Evolutionary conservation across 2,888 invertebrate genomes (phyloP), one percentile per base, ranked within the genome.

Genomic region (Lasioglossum morio): DNA sequence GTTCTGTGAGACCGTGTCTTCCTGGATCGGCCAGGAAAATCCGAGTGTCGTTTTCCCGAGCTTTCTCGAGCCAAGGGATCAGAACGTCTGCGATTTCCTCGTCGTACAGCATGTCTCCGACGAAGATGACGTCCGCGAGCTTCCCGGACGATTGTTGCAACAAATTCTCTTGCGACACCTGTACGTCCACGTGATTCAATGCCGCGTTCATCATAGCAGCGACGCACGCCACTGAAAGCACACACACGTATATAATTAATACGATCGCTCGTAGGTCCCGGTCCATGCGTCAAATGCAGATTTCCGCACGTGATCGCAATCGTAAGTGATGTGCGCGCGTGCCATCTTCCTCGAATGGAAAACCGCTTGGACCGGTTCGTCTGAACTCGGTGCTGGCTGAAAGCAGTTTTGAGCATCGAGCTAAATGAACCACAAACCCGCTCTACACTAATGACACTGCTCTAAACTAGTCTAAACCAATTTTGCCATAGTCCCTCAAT

Each of bases 21-120:
- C 97, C 97, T 0, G 97, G 97, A 92, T 97, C 97, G 0, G 96
- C 97, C 63, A 97, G 95, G 53, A 96, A 92, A 53, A 97, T 95
- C 94, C 95, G 92, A 1, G 94, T 92, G 66, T 89, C 90, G 19
- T 84, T 85, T 76, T 30, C 40, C 30, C 77, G 57, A 19, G 90
- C 87, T 4, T 87, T 88, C 30, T 93, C 90, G 0, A 97, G 94
- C 97, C 97, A 97, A 0, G 95, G 93, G 83, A 96, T 96, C 57
- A 97, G 92, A n/a, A 91, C 76, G 10, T 93, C 95, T 0, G 96
- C 96, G 84, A 97, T 96, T 74, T 96, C 96, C 84, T 96, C 96
- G 92, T 97, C 97, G 92, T 97, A 97, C 89, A 97, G 96, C 96
- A 97, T 96, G 92, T 97, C 97, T 0, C 97, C 97, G 60, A 97